Evolutionary conservation across 2,888 invertebrate genomes (phyloP), one percentile per base, ranked within the genome.

Genomic region (Scaptodrosophila latifasciaeformis): DNA sequence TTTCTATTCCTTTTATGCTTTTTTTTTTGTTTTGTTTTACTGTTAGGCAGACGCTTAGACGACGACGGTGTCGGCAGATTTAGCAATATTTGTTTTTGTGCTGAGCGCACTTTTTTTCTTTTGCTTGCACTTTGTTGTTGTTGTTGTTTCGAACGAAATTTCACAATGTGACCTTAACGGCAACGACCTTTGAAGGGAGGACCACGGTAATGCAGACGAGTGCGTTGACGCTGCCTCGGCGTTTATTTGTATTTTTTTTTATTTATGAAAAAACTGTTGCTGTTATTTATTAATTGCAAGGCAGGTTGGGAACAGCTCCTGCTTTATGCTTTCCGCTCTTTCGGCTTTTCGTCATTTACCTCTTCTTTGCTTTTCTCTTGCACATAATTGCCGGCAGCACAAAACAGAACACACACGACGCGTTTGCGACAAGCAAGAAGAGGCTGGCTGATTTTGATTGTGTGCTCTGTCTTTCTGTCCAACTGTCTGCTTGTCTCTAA

Each of bases 111-210:
- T 35, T 47, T 55, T 54, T 61, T 45, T 54, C 56, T 52, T 54
- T 54, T 71, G 62, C 67, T 63, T 67, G 70, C 67, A 70, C 37
- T 44, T 29, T 30, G 34, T 49, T 3, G 24, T 10, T 39, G 13
- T 39, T 19, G 37, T 18, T 55, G 29, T 44, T 24, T 15, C 39
- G 29, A 30, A 18, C 18, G 10, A n/a, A n/a, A n/a, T n/a, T n/a
- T n/a, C n/a, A n/a, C n/a, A 21, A 42, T 54, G 54, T 70, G 70
- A 70, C 70, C 70, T 70, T 70, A 68, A 46, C 66, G 63, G 58
- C 63, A 68, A 67, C 66, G 70, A 70, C 70, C 70, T 70, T 55
- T 70, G 65, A 59, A n/a, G 62, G 58, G 65, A 52, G 43, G 52
- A 29, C 47, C 43, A 49, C 56, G 51, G 31, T 30, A 29, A 2